Evolutionary conservation across 2,888 invertebrate genomes (phyloP).

Genomic region (Gymnosoma rotundatum): DNA sequence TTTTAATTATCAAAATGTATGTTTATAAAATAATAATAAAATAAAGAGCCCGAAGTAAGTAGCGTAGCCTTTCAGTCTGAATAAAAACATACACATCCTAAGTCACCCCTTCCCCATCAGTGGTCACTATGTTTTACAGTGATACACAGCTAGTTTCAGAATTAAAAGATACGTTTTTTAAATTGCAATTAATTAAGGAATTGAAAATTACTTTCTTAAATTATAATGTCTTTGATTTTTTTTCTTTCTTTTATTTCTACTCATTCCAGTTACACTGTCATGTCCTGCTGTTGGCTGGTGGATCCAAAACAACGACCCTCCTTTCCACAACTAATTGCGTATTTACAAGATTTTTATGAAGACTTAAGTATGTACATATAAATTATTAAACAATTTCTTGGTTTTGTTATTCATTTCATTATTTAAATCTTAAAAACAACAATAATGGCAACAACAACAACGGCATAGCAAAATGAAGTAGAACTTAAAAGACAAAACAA

Average conservation of each 20-base stretch:
- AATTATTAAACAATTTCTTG: constrained; percentile 51
- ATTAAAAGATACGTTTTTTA: too few relatives aligned
- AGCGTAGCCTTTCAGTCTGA: too few relatives aligned
- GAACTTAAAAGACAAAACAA: too few relatives aligned
- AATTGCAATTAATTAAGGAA: not conserved
- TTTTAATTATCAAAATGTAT: too few relatives aligned
- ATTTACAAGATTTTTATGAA: constrained; percentile 87
- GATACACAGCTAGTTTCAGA: too few relatives aligned
- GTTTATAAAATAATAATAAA: too few relatives aligned
- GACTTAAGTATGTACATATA: constrained; percentile 86
- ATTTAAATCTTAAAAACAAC: constrained; percentile 19
- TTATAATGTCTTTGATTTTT: not conserved
- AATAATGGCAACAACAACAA: constrained; percentile 37
- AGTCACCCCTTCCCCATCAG: too few relatives aligned
- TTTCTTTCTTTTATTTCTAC: constrained; percentile 22
- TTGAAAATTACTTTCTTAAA: not conserved
- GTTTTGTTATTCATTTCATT: not conserved
- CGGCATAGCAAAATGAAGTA: not conserved
- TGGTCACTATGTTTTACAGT: too few relatives aligned
- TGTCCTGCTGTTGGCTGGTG: constrained; percentile 87
- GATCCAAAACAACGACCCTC: constrained; percentile 86
- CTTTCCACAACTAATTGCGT: constrained; percentile 86
- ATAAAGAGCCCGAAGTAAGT: too few relatives aligned
- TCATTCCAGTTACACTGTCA: constrained; percentile 84
- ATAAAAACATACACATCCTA: too few relatives aligned